phyloP scores from a whole-genome alignment of 2,797 vertebrate genomes.

The Pangasius sanitwongsei region DNA sequence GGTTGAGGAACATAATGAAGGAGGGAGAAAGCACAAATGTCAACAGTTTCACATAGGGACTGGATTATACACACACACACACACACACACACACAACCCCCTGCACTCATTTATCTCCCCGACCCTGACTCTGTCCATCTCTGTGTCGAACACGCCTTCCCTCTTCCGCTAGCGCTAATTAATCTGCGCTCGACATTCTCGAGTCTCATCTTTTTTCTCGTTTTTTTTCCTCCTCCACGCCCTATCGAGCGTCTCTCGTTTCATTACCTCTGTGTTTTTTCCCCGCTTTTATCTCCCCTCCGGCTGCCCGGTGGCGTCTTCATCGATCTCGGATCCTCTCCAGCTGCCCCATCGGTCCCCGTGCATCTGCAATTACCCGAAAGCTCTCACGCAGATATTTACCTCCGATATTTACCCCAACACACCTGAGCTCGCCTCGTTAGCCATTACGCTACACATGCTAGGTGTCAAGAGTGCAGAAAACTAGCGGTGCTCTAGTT shows the following conservation, averaged over 20 bases:
- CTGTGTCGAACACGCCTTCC: slow-evolving; percentile 17
- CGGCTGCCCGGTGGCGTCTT: slow-evolving; percentile 80
- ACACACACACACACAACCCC: slow-evolving; percentile 4
- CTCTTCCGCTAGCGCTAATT: slow-evolving; percentile 70
- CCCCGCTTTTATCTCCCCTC: slow-evolving; percentile 86
- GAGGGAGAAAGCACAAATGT: slow-evolving; percentile 97
- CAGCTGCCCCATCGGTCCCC: slow-evolving; percentile 84
- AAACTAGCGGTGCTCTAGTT: background rate
- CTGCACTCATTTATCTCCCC: slow-evolving; percentile 20
- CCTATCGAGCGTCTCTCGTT: slow-evolving; percentile 77
- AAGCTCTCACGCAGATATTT: slow-evolving; percentile 46
- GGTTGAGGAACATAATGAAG: slow-evolving; percentile 98
- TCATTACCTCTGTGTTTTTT: slow-evolving; percentile 88
- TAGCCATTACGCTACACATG: slow-evolving; percentile 13
- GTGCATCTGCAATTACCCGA: slow-evolving; percentile 83
- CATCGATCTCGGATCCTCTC: slow-evolving; percentile 87
- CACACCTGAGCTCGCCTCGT: slow-evolving; percentile 32
- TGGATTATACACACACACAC: slow-evolving; percentile 88
- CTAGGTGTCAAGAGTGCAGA: background rate
- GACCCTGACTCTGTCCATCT: slow-evolving; percentile 34
- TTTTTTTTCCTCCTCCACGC: slow-evolving; percentile 55
- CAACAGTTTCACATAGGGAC: slow-evolving; percentile 99
- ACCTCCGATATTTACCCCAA: slow-evolving; percentile 22
- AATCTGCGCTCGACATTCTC: slow-evolving; percentile 54
- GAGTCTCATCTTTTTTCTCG: background rate